These are phyloP conservation scores for Drosophila sp. DNA, from an alignment of 1,140 invertebrate species.

Conservation along the genomic window DNA sequence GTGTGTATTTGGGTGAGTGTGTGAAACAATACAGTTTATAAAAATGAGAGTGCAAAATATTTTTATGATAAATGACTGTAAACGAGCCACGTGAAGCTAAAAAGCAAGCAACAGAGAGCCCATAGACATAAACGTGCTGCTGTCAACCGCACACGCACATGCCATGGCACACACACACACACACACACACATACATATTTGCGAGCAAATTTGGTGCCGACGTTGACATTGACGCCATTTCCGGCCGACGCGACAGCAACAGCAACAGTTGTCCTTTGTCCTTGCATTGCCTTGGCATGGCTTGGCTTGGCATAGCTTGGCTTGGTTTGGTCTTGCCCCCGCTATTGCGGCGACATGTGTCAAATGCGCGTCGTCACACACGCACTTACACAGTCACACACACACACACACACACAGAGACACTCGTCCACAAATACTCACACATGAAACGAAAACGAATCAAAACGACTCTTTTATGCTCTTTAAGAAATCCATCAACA, in stretches of 20 bases:
- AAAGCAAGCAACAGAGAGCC: slow-evolving; percentile 37
- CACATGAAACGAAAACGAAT: neutral
- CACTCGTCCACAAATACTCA: slow-evolving; percentile 13
- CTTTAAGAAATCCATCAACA: neutral
- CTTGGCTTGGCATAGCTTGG: neutral
- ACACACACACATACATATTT: slow-evolving; percentile 41
- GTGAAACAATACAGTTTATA: slow-evolving; percentile 80
- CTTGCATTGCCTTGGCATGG: slow-evolving; percentile 28
- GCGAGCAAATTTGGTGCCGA: slow-evolving; percentile 70
- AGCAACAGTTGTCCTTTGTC: slow-evolving; percentile 68
- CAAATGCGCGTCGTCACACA: slow-evolving; percentile 48
- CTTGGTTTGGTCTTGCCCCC: slow-evolving; percentile 29
- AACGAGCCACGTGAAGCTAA: slow-evolving; percentile 75
- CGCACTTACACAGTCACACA: slow-evolving; percentile 17
- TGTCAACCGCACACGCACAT: slow-evolving; percentile 75
- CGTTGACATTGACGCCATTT: slow-evolving; percentile 80
- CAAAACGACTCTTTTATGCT: neutral
- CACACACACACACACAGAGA: slow-evolving; percentile 29
- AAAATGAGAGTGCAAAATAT: slow-evolving; percentile 80
- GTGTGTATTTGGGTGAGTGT: slow-evolving; percentile 33
- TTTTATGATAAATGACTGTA: slow-evolving; percentile 81
- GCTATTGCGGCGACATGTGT: slow-evolving; percentile 64
- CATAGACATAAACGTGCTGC: slow-evolving; percentile 78
- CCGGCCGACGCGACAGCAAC: slow-evolving; percentile 57
- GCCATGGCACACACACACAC: slow-evolving; percentile 38